A percentile compares a stretch with the other conserved stretches of the same genome.
These are phyloP conservation scores for Hestina assimilis DNA, from an alignment of 1,140 invertebrate genomes.

Conservation along the genomic window DNA sequence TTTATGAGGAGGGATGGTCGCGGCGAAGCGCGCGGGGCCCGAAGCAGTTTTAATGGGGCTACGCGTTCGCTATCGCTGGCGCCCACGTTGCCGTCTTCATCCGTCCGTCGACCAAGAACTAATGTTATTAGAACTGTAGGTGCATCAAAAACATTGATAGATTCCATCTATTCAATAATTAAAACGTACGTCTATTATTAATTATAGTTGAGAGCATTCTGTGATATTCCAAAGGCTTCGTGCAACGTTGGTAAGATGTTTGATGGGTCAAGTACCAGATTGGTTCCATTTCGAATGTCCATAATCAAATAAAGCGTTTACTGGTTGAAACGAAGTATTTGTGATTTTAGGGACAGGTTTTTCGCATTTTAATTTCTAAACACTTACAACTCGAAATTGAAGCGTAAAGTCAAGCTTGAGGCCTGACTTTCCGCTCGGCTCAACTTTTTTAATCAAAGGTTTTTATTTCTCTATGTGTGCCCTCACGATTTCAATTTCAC, in stretches of 20 bases:
- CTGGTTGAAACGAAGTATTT: background rate
- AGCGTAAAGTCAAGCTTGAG: constrained; percentile 34
- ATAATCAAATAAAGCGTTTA: constrained; percentile 15
- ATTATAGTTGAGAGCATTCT: too few relatives aligned
- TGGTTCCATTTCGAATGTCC: background rate
- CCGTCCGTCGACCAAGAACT: too few relatives aligned
- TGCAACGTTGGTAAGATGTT: too few relatives aligned
- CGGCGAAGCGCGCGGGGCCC: constrained; percentile 39
- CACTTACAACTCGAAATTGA: constrained; percentile 37
- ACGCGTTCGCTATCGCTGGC: constrained; percentile 24
- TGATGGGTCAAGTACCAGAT: background rate
- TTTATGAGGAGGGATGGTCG: constrained; percentile 74
- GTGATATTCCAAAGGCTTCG: too few relatives aligned
- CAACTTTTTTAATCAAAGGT: constrained; percentile 44
- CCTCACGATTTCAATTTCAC: constrained; percentile 21
- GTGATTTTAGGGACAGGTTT: constrained; percentile 27
- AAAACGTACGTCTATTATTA: too few relatives aligned
- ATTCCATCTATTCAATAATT: too few relatives aligned
- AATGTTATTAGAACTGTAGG: too few relatives aligned
- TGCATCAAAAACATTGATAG: too few relatives aligned
- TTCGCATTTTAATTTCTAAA: constrained; percentile 38
- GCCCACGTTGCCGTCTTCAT: constrained; percentile 12
- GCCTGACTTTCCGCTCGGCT: constrained; percentile 25
- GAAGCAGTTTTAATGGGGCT: constrained; percentile 76
- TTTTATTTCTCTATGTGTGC: constrained; percentile 30